These are phyloP conservation scores for Heliopora coerulea DNA, from an alignment of 92 coral and sea anemone genomes.

Conservation along the genomic window DNA sequence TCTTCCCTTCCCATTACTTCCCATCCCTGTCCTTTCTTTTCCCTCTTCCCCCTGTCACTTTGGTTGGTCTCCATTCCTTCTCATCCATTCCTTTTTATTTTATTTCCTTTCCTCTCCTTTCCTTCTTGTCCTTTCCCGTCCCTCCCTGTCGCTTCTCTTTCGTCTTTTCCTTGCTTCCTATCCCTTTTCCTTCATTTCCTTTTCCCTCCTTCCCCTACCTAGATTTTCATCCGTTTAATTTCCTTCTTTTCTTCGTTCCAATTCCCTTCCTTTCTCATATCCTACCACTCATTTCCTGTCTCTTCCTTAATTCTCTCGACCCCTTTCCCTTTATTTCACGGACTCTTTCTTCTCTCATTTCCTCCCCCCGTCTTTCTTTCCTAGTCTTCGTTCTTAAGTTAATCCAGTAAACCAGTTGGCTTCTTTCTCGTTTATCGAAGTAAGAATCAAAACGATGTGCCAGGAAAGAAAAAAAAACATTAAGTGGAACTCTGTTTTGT, in stretches of 20 bases:
- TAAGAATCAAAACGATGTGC: too few relatives aligned
- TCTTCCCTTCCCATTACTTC: background rate
- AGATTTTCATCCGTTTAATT: too few relatives aligned
- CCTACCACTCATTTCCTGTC: too few relatives aligned
- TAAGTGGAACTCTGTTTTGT: background rate
- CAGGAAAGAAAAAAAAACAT: too few relatives aligned
- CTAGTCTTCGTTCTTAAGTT: too few relatives aligned
- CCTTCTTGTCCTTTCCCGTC: background rate
- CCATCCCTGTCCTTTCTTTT: background rate
- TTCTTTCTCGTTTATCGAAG: too few relatives aligned
- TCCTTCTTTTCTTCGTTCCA: too few relatives aligned
- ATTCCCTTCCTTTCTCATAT: too few relatives aligned
- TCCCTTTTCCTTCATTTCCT: too few relatives aligned
- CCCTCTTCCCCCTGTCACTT: background rate
- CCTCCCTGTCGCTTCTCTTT: background rate
- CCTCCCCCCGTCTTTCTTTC: background rate
- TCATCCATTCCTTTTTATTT: background rate
- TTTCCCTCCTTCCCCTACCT: too few relatives aligned
- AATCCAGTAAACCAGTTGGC: too few relatives aligned
- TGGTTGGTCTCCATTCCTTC: background rate
- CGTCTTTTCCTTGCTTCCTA: background rate
- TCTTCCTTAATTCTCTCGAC: background rate
- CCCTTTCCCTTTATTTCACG: background rate
- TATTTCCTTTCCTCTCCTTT: background rate
- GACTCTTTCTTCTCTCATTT: background rate